These are phyloP conservation scores for Amiota minor DNA, from an alignment of 2,888 invertebrate species.

Conservation along the genomic window DNA sequence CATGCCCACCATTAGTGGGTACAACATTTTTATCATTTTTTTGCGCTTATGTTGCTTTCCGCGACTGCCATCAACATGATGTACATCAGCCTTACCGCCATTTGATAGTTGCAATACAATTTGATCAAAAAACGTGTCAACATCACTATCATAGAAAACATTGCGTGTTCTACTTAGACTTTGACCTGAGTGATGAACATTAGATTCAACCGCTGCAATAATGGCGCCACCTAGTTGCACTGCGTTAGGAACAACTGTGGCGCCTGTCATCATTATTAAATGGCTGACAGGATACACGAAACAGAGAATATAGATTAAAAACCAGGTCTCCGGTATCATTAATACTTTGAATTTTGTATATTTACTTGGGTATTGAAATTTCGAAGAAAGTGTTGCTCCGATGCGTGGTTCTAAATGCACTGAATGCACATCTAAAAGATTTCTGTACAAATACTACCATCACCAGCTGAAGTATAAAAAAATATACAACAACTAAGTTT, in stretches of 20 bases:
- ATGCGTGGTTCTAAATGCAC: constrained; percentile 18
- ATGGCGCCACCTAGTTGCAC: constrained; percentile 55
- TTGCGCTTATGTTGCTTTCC: constrained; percentile 70
- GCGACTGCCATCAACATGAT: constrained; percentile 39
- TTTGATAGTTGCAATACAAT: too few species aligned
- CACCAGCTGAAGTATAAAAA: too few species aligned
- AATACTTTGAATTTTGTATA: neutral
- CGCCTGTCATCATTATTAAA: too few species aligned
- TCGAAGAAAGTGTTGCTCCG: constrained; percentile 31
- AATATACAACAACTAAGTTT: neutral
- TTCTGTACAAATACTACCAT: too few species aligned
- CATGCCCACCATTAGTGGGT: constrained; percentile 79
- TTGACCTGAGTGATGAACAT: constrained; percentile 39
- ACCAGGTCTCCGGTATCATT: too few species aligned
- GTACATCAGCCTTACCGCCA: too few species aligned
- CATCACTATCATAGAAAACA: too few species aligned
- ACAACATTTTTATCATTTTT: constrained; percentile 76
- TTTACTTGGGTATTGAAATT: neutral
- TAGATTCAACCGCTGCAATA: constrained; percentile 57
- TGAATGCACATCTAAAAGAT: neutral
- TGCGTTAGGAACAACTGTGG: constrained; percentile 35
- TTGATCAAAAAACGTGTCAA: too few species aligned
- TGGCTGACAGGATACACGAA: constrained; percentile 37
- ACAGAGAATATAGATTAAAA: too few species aligned
- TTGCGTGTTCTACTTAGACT: too few species aligned